phyloP scores from a whole-genome alignment of 2,113 vertebrate genomes.

The Emydocephalus ijimae region DNA sequence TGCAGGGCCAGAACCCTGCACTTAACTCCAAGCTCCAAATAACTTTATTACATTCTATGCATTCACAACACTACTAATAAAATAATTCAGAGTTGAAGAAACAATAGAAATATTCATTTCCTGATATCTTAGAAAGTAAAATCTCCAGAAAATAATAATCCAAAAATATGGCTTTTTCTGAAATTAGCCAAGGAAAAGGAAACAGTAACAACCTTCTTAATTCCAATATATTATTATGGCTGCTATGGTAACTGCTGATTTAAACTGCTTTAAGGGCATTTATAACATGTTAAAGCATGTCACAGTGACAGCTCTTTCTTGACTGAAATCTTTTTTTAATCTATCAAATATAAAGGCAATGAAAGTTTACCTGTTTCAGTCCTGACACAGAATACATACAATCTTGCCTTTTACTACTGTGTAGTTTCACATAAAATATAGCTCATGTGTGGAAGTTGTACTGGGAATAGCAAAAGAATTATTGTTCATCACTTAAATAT shows the following conservation, averaged over 20 bases:
- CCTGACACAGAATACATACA: not conserved
- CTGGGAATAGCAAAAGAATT: not conserved
- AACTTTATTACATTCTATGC: too few species aligned
- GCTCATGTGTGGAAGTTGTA: not conserved
- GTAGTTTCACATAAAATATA: not conserved
- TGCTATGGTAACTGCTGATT: conserved; percentile 27
- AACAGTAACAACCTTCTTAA: conserved; percentile 19
- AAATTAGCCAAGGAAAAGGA: conserved; percentile 15
- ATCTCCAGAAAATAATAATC: not conserved
- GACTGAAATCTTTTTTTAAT: conserved; percentile 30
- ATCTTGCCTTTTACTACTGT: not conserved
- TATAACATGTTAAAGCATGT: conserved; percentile 29
- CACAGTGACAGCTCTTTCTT: conserved; percentile 1
- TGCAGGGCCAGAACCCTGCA: too few species aligned
- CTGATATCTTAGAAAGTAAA: not conserved
- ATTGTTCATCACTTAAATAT: not conserved
- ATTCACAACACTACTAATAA: not conserved
- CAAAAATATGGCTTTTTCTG: conserved; percentile 9
- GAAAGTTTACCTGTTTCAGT: not conserved
- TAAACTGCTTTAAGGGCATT: conserved; percentile 39
- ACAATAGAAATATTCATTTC: not conserved
- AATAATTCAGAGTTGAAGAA: not conserved
- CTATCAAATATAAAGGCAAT: not conserved
- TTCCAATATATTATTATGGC: not conserved
- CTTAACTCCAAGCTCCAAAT: too few species aligned